phyloP scores from a whole-genome alignment of 2,888 invertebrate species.

The Amorpha juglandis region DNA sequence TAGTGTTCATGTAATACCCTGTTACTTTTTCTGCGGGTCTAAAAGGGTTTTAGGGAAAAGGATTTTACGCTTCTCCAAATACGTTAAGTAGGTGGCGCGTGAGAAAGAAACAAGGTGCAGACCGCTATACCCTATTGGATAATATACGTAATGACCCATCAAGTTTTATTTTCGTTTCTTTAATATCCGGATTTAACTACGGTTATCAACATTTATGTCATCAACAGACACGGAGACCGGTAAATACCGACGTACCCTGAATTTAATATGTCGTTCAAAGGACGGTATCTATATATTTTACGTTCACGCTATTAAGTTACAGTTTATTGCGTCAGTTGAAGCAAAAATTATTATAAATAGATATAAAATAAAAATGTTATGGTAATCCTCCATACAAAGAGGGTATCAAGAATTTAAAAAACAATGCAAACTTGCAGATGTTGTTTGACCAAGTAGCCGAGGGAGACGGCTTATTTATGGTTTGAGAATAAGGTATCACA shows the following conservation, averaged over 20 bases:
- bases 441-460: slow-evolving; percentile 23
- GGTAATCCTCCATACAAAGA: neutral
- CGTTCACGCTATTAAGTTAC: slow-evolving; percentile 47
- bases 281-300: slow-evolving; percentile 53
- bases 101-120: slow-evolving; percentile 71
- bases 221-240: slow-evolving; percentile 56
- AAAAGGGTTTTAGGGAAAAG: slow-evolving; percentile 59
- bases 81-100: slow-evolving; percentile 60
- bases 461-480: slow-evolving; percentile 26
- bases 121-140: slow-evolving; percentile 54
- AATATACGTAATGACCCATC: slow-evolving; percentile 64
- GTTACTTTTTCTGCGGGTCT: slow-evolving; percentile 53
- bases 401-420: neutral
- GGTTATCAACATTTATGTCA: slow-evolving; percentile 67
- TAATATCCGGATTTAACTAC: slow-evolving; percentile 62
- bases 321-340: slow-evolving; percentile 6
- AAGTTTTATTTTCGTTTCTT: slow-evolving; percentile 65
- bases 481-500: slow-evolving; percentile 41
- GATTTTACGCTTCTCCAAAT: slow-evolving; percentile 61
- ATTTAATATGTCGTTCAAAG: slow-evolving; percentile 58
- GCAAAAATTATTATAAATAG: slow-evolving; percentile 16
- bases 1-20: slow-evolving; percentile 41
- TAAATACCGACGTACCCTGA: slow-evolving; percentile 45
- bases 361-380: slow-evolving; percentile 1
- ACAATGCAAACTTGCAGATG: neutral